Evolutionary conservation across 2,113 vertebrate genomes (phyloP).

Genomic region (Pionites leucogaster): DNA sequence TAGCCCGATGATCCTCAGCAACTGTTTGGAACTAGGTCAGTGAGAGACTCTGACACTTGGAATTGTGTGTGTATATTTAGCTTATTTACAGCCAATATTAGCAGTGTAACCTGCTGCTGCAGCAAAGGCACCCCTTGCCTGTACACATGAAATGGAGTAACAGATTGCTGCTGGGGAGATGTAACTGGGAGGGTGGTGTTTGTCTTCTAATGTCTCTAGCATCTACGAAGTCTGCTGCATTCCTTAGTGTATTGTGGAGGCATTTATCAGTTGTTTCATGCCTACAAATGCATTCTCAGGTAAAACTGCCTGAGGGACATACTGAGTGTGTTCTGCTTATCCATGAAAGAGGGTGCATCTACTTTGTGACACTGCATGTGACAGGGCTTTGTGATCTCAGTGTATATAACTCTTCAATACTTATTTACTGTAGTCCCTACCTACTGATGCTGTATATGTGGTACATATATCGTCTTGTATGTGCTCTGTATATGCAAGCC

Average conservation of each 20-base stretch:
- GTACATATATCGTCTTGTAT: fast-evolving
- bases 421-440: background rate
- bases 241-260: background rate
- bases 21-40: background rate
- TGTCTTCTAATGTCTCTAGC: background rate
- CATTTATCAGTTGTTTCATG: background rate
- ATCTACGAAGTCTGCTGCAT: fast-evolving
- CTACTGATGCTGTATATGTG: background rate
- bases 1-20: background rate
- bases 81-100: background rate
- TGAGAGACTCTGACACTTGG: background rate
- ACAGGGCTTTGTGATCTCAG: background rate
- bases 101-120: background rate
- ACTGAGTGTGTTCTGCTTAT: background rate
- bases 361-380: too few relatives aligned
- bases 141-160: fast-evolving
- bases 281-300: fast-evolving
- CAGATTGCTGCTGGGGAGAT: background rate
- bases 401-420: fast-evolving
- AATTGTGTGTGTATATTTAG: background rate
- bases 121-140: background rate
- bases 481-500: background rate
- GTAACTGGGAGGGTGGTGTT: background rate
- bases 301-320: background rate
- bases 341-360: background rate